Percentiles rank a stretch among this genome's conserved stretches.
Evolutionary conservation across 2,888 invertebrate species (phyloP).

Genomic region (Hypselothyrea guttata): DNA sequence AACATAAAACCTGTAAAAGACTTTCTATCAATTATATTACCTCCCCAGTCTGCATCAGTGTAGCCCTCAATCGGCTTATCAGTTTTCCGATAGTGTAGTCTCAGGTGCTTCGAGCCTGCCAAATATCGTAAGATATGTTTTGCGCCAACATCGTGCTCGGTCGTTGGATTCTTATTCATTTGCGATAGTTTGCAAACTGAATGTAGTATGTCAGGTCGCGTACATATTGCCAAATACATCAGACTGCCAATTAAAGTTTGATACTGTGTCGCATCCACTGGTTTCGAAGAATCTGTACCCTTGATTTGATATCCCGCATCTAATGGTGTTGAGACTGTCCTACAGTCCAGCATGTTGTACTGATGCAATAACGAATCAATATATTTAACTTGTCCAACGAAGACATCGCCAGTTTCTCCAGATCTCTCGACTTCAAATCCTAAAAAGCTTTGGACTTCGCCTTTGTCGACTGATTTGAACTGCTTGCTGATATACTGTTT

Average conservation of each 20-base stretch:
- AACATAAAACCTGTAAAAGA: slow-evolving; percentile 1
- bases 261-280: slow-evolving; percentile 1
- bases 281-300: neutral
- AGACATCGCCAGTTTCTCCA: slow-evolving; percentile 1
- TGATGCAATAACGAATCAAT: slow-evolving; percentile 1
- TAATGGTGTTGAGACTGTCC: slow-evolving; percentile 1
- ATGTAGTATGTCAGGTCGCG: slow-evolving; percentile 9
- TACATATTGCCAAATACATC: slow-evolving; percentile 8
- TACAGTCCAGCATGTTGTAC: slow-evolving; percentile 7
- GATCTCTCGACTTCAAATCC: slow-evolving; percentile 2
- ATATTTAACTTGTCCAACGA: slow-evolving; percentile 5
- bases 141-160: too few species aligned
- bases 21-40: neutral
- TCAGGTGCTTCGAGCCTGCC: too few species aligned
- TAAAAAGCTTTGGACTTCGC: slow-evolving; percentile 1
- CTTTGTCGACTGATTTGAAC: slow-evolving; percentile 3
- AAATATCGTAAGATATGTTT: too few species aligned
- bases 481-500: neutral
- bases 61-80: too few species aligned
- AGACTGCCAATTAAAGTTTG: slow-evolving; percentile 7
- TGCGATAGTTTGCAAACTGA: slow-evolving; percentile 10
- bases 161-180: slow-evolving; percentile 3
- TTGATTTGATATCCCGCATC: slow-evolving; percentile 6
- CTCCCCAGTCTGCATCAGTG: too few species aligned
- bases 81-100: too few species aligned